Evolutionary conservation across 1,140 invertebrate genomes (phyloP).

Genomic region (Drosophila auraria): DNA sequence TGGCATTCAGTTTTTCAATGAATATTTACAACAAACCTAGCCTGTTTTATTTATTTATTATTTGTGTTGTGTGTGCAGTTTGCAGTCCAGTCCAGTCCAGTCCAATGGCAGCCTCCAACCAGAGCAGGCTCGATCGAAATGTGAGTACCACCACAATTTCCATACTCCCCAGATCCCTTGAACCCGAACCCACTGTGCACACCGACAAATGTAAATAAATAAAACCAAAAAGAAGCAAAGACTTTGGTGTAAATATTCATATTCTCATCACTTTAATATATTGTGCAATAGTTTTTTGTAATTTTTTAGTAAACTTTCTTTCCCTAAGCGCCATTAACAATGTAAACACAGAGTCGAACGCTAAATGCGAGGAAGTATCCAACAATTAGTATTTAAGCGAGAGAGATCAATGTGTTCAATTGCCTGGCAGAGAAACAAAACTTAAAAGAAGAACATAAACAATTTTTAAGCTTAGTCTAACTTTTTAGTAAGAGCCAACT

Average conservation of each 20-base stretch:
- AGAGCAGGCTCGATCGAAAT: conserved; percentile 27
- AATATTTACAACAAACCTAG: conserved; percentile 74
- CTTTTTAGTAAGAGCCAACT: conserved; percentile 66
- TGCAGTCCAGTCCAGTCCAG: conserved; percentile 17
- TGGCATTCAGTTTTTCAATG: conserved; percentile 61
- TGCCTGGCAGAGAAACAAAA: conserved; percentile 46
- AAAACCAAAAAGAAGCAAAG: conserved; percentile 1
- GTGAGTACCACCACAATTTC: conserved; percentile 42
- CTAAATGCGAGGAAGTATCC: conserved; percentile 16
- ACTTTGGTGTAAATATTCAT: conserved; percentile 47
- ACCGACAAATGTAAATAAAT: conserved; percentile 30
- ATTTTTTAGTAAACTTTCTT: neutral
- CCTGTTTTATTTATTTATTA: conserved; percentile 75
- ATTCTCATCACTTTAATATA: neutral
- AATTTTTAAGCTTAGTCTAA: conserved; percentile 59
- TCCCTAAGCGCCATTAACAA: conserved; percentile 7
- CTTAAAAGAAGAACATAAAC: conserved; percentile 16
- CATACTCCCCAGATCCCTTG: conserved; percentile 5
- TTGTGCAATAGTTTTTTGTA: conserved; percentile 40
- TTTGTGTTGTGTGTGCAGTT: conserved; percentile 27
- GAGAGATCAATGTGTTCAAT: conserved; percentile 47
- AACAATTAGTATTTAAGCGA: conserved; percentile 64
- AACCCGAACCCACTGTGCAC: neutral
- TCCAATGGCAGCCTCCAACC: conserved; percentile 31
- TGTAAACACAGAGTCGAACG: conserved; percentile 39